Conservation (phyloP, 2,888 invertebrate genomes). For the Troides aeacus region DNA sequence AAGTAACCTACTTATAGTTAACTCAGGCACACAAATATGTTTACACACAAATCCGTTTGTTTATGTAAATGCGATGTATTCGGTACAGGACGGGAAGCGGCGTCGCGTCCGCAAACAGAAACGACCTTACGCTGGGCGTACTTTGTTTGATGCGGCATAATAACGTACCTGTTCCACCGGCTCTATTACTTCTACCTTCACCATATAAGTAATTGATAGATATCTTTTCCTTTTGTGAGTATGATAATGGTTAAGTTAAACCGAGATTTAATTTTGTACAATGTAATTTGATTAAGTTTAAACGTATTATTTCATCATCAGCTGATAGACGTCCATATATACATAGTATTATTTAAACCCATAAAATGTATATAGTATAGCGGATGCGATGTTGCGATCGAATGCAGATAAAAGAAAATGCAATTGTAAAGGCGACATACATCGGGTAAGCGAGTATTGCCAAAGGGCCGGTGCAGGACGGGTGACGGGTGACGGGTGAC, state of each 20-base stretch:
- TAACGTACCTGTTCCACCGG: neutral
- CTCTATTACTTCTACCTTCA: too few relatives aligned
- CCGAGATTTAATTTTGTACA: too few relatives aligned
- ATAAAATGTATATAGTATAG: too few relatives aligned
- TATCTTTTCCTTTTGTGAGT: too few relatives aligned
- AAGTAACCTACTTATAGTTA: neutral
- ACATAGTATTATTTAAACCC: too few relatives aligned
- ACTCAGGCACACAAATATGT: neutral
- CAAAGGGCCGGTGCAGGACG: slow-evolving; percentile 15
- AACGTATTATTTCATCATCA: too few relatives aligned
- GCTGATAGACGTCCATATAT: too few relatives aligned
- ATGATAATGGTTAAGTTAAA: too few relatives aligned
- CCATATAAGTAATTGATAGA: too few relatives aligned
- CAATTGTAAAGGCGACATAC: neutral
- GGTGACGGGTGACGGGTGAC: slow-evolving; percentile 1
- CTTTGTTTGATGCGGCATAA: slow-evolving; percentile 6
- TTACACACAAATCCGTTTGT: slow-evolving; percentile 6
- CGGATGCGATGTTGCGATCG: neutral
- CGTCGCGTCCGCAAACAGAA: slow-evolving; percentile 14
- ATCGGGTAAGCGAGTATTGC: neutral
- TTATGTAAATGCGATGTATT: slow-evolving; percentile 6
- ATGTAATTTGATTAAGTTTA: too few relatives aligned
- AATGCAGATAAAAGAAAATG: neutral
- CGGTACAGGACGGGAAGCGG: neutral
- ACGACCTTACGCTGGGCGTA: slow-evolving; percentile 11